A percentile compares a stretch with the other conserved stretches of the same genome.
These are phyloP conservation scores for Pachyrhynchus sulphureomaculatus DNA, from an alignment of 1,140 invertebrate species.

Conservation along the genomic window DNA sequence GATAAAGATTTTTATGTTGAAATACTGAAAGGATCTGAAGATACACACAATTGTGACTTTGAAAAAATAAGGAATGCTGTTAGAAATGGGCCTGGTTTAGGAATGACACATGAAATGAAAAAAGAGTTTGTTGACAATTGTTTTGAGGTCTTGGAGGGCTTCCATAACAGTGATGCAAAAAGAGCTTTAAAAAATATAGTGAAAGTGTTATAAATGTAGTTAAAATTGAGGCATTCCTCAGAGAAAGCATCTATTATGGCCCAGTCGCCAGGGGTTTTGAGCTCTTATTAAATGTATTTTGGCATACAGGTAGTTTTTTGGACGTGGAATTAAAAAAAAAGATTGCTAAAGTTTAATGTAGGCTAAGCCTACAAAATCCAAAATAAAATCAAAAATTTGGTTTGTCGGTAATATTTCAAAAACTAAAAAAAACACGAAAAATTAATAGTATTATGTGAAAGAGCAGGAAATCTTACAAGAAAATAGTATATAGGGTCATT, in stretches of 20 bases:
- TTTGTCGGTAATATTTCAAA: no score
- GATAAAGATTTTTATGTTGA: conserved; percentile 69
- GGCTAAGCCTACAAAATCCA: no score
- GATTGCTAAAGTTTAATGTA: no score
- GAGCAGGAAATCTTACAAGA: no score
- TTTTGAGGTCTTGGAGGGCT: conserved; percentile 68
- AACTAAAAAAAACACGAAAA: no score
- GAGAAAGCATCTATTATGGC: background rate
- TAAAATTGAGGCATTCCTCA: background rate
- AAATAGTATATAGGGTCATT: no score
- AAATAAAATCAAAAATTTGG: no score
- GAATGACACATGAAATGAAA: conserved; percentile 71
- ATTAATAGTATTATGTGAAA: no score
- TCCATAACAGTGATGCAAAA: conserved; percentile 71
- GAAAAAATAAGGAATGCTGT: conserved; percentile 54
- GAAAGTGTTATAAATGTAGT: conserved; percentile 10
- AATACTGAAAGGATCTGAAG: conserved; percentile 69
- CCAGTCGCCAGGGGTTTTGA: no score
- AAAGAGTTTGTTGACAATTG: conserved; percentile 74
- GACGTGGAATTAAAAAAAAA: no score
- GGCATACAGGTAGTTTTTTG: no score
- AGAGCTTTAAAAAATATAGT: conserved; percentile 76
- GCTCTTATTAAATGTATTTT: no score
- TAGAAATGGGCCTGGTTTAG: conserved; percentile 65
- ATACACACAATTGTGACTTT: conserved; percentile 72